Evolutionary conservation across 2,888 invertebrate genomes (phyloP), one percentile per base, ranked within the genome.

Genomic region (Drosophila falleni): DNA sequence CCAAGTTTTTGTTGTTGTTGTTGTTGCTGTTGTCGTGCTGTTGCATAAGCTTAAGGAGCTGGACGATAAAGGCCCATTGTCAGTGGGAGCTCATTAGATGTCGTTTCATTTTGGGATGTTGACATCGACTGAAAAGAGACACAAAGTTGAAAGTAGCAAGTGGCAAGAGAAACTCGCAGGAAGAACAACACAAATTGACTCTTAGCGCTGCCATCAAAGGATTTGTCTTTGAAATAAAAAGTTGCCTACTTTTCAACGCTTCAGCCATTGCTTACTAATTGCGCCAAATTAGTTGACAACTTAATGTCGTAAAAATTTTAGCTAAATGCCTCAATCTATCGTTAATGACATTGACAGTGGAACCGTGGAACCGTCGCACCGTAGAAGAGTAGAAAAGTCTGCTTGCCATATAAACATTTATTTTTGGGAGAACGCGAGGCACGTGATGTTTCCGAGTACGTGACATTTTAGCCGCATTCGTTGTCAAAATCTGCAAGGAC

Each of bases 261-360:
- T 35, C 46, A 49, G 33, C 35, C 35, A 53, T 46, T 58, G 62
- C 64, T 47, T 66, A 74, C 78, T 89, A 89, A 89, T 90, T 89
- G 84, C 83, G 83, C 68, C 90, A 89, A 88, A 88, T 89, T 89
- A 90, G 89, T 89, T 87, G 88, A 89, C 86, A 90, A 90, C 89
- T 88, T 90, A 85, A 90, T 81, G 86, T 88, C 80, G 76, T 86
- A 80, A 83, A 86, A 81, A 77, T 85, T 79, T 79, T 65, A 73
- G 80, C 85, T 87, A 87, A 87, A 87, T 85, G 87, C 85, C 87
- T 87, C 86, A 87, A 86, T 82, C 81, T 81, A 78, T 71, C 73
- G 77, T 73, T 77, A 86, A 87, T 81, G 86, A 71, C 86, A 86
- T 78, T 80, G 81, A 77, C 87, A 70, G 72, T 73, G 81, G 55